A percentile compares a stretch with the other conserved stretches of the same genome.
Conservation (phyloP, 2,888 invertebrate genomes). For the Troides aeacus region DNA sequence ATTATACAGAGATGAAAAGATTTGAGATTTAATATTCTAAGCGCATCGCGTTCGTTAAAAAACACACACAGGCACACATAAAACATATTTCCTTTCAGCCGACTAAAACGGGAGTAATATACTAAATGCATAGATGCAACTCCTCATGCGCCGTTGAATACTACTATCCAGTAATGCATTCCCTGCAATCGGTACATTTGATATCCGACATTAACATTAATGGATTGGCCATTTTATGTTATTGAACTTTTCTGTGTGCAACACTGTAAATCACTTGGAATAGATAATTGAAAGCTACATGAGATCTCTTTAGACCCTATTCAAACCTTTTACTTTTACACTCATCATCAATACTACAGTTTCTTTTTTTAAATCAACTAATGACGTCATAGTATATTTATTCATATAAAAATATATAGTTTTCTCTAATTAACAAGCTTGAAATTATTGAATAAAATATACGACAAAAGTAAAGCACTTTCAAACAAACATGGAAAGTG, state of each 20-base stretch:
- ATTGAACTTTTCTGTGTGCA: conserved; percentile 46
- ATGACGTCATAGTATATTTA: too few relatives aligned
- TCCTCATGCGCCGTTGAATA: conserved; percentile 62
- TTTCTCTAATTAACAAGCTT: too few relatives aligned
- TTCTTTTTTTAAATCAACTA: too few relatives aligned
- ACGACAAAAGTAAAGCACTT: too few relatives aligned
- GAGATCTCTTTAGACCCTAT: background rate
- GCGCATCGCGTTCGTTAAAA: background rate
- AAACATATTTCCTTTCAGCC: conserved; percentile 17
- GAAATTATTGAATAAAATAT: too few relatives aligned
- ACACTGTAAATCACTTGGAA: conserved; percentile 6
- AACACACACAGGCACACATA: background rate
- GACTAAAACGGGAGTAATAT: conserved; percentile 40
- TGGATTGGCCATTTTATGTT: conserved; percentile 70
- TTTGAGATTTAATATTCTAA: background rate
- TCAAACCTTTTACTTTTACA: background rate
- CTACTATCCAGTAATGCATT: conserved; percentile 52
- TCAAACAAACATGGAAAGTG: too few relatives aligned
- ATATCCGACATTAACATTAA: conserved; percentile 66
- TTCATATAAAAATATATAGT: too few relatives aligned
- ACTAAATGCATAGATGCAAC: conserved; percentile 54
- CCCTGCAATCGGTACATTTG: conserved; percentile 53
- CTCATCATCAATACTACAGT: background rate
- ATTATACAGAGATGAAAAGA: background rate
- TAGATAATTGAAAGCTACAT: conserved; percentile 8